phyloP scores from a whole-genome alignment of 2,113 vertebrate species.

The Heterotilapia buettikoferi region DNA sequence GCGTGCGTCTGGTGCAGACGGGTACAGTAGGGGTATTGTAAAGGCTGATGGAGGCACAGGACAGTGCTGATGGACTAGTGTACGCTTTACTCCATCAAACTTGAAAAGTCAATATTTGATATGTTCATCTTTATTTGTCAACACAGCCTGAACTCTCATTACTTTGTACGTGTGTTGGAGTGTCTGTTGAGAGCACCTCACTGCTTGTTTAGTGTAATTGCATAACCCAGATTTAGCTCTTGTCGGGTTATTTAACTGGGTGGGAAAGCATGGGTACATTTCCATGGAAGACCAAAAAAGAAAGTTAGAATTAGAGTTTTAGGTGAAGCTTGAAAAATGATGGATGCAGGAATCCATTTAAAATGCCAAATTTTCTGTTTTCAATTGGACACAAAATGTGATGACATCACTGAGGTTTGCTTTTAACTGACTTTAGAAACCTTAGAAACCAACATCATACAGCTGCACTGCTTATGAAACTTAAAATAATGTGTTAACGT shows the following conservation, averaged over 20 bases:
- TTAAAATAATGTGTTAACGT: neutral
- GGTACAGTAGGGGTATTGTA: constrained; percentile 65
- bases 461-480: neutral
- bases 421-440: neutral
- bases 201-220: neutral
- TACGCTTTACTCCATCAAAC: neutral
- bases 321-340: neutral
- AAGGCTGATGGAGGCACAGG: constrained; percentile 14
- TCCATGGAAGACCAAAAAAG: neutral
- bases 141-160: neutral
- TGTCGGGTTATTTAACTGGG: neutral
- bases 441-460: neutral
- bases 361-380: neutral
- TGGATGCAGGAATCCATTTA: neutral
- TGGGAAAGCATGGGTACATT: neutral
- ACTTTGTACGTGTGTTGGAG: constrained; percentile 15
- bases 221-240: neutral
- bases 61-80: constrained; percentile 45
- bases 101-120: neutral
- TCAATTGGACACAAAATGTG: neutral
- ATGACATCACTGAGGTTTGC: neutral
- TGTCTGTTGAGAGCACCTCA: neutral
- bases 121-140: neutral
- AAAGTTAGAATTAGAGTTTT: neutral
- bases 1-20: constrained; percentile 8